Evolutionary conservation across 2,113 vertebrate genomes (phyloP).

Genomic region (Erpornis zantholeuca): DNA sequence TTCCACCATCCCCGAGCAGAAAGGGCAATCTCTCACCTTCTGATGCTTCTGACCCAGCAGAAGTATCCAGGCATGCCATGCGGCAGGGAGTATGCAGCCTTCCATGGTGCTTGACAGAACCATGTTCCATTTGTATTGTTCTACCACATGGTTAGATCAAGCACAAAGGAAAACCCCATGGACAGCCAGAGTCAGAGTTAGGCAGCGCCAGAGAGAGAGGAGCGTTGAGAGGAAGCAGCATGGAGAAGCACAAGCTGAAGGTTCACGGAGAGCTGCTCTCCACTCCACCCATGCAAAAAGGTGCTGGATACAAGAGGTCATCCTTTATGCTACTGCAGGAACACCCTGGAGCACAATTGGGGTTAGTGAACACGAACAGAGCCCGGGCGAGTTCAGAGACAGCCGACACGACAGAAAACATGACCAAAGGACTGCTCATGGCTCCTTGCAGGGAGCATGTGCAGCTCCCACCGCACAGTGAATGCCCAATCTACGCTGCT

Average conservation of each 20-base stretch:
- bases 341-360: conserved; percentile 49
- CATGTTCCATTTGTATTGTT: conserved; percentile 99
- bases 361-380: conserved; percentile 63
- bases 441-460: background rate
- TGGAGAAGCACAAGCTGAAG: conserved; percentile 81
- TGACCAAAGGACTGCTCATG: background rate
- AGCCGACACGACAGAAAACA: background rate
- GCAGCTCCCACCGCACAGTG: background rate
- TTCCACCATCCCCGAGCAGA: background rate
- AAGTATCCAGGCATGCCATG: conserved; percentile 86
- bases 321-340: conserved; percentile 48
- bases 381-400: background rate
- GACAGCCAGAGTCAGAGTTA: conserved; percentile 84
- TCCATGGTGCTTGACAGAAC: conserved; percentile 99
- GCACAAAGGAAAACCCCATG: conserved; percentile 99
- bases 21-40: conserved; percentile 69
- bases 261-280: conserved; percentile 70
- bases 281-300: conserved; percentile 71
- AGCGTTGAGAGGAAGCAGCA: conserved; percentile 86
- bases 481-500: background rate
- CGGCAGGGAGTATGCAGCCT: conserved; percentile 91
- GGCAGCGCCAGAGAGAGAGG: conserved; percentile 84
- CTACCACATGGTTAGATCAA: conserved; percentile 99
- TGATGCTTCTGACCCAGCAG: conserved; percentile 76
- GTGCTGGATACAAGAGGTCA: conserved; percentile 57